Evolutionary conservation across 2,888 invertebrate species (phyloP), one percentile per base, ranked within the genome.

Genomic region (Aleiodes testaceus): DNA sequence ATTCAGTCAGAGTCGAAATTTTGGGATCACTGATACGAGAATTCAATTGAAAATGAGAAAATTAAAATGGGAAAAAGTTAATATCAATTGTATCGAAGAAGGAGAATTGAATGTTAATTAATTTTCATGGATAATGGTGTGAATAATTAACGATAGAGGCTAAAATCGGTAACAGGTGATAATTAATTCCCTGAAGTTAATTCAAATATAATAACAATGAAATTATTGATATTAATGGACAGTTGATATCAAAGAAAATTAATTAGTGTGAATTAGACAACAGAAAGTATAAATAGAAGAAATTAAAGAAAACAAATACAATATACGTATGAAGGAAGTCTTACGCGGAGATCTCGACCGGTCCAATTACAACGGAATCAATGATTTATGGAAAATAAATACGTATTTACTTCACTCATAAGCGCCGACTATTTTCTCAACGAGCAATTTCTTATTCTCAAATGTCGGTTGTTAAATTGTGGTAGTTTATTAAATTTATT

Each of bases 201-300:
- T 49, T 26, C 53, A 45, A 69, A 22, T 66, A 26, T 47, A 61
- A 63, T 59, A 70, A 52, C 18, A 20, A 64, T 22, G 53, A 64
- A 52, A 70, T 75, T 81, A 78, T 77, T 77, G 79, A 75, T 83
- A 79, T 82, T 81, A 79, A 74, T 71, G 74, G 70, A 77, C 75
- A 72, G 9, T 53, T 69, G 42, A 66, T 76, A 78, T 77, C 73
- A 74, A 79, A 66, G 66, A 76, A 73, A 77, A 78, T 80, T 76
- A 78, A 80, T 82, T 83, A 81, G 79, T 85, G 85, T 84, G 83
- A 82, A 85, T 84, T 85, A 85, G 85, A 84, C 80, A 81, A 84
- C 84, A 85, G 85, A 85, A 85, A 85, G 85, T 85, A 85, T 83
- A 79, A 81, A 82, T 79, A 77, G 74, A 84, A 82, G 83, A 79